Base-by-base conservation (phyloP, 2,113 vertebrate genomes). In the Alectura lathami region DNA sequence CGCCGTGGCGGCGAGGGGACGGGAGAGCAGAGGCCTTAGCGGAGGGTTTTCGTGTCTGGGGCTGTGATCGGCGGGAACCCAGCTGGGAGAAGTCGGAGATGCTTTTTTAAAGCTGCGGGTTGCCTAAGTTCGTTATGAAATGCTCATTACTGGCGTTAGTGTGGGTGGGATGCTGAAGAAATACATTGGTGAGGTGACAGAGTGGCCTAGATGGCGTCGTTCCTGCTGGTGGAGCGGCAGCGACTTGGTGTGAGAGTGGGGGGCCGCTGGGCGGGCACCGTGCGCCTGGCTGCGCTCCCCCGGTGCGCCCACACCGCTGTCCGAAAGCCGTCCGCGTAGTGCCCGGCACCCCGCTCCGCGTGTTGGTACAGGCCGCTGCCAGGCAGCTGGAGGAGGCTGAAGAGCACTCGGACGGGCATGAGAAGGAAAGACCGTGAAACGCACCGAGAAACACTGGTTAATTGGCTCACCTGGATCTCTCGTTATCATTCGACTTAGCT, bases 71-170 rank as follows among this genome's bases (percentile, higher is more conserved):
- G 11, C 13, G 10, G 20, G 54, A 56, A 30, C 53, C 30, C 11
- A 11, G 30, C 4, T 7, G 53, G 66, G 50, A 18, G 38, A 84
- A 18, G 26, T 7, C 68, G 17, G 9, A 40, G 64, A 23, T 26
- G 50, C 1, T 3, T 62, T 20, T 17, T 45, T 20, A 21, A 56
- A 50, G 48, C 17, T 8, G 30, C 30, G 6, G 29, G 13, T 95
- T 95, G 79, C 88, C 54, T 26, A 89, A 91, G 23, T 62, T 54
- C 48, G 7, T 91, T 83, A 88, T 66, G 90, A 88, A 89, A 96
- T 42, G 42, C 27, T 59, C n/a, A 57, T 80, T 60, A 67, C 14
- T 34, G 43, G 27, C 47, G 81, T 22, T 68, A 38, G 3, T 29
- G 34, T 24, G 45, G 51, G 63, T 34, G 64, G 51, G 32, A 77